phyloP scores from a whole-genome alignment of 1,140 invertebrate species.

The Rhynchophorus ferrugineus region DNA sequence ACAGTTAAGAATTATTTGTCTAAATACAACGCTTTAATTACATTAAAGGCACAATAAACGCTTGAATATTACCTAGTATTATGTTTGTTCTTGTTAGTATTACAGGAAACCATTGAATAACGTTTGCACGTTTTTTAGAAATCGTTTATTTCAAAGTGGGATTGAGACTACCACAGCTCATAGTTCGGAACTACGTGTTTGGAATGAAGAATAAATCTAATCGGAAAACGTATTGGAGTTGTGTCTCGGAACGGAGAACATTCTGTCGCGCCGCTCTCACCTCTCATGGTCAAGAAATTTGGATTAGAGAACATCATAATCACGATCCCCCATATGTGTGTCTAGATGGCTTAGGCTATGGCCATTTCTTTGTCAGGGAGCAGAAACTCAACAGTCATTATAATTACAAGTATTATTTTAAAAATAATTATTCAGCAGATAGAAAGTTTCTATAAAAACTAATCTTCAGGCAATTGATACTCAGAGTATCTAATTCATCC shows the following conservation, averaged over 20 bases:
- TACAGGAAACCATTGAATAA: no score
- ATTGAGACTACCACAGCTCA: slow-evolving; percentile 14
- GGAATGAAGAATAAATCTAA: slow-evolving; percentile 14
- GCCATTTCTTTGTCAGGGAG: slow-evolving; percentile 8
- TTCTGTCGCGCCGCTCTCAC: slow-evolving; percentile 17
- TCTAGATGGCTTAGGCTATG: slow-evolving; percentile 8
- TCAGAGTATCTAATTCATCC: no score
- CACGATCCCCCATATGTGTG: slow-evolving; percentile 16
- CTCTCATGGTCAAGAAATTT: slow-evolving; percentile 15
- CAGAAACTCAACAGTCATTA: slow-evolving; percentile 4
- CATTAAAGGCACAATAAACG: no score
- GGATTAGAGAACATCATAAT: slow-evolving; percentile 19
- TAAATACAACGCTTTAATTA: no score
- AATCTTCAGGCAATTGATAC: no score
- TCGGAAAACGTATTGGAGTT: slow-evolving; percentile 22
- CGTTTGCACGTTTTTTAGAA: slow-evolving; percentile 22
- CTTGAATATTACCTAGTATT: no score
- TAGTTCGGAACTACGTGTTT: slow-evolving; percentile 17
- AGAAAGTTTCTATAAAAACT: no score
- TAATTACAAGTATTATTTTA: slow-evolving; percentile 18
- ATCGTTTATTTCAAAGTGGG: slow-evolving; percentile 19
- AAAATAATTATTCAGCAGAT: no score
- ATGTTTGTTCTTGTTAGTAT: no score
- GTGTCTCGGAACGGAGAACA: slow-evolving; percentile 13
- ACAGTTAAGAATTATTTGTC: no score